phyloP scores from a whole-genome alignment of 2,888 invertebrate genomes.

The Capitulum mitella region DNA sequence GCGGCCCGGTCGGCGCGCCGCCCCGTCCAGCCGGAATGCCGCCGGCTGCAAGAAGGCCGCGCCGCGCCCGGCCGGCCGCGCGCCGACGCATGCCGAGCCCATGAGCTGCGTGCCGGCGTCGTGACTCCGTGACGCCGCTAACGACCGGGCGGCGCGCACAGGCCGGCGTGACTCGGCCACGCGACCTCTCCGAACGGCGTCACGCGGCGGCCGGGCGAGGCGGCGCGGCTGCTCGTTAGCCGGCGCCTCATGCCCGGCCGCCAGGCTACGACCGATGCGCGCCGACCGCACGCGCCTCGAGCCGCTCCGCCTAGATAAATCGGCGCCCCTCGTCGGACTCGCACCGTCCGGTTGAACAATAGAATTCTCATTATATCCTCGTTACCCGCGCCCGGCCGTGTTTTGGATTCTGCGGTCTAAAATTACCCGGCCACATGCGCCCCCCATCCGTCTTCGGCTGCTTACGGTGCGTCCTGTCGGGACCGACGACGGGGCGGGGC shows the following conservation, averaged over 20 bases:
- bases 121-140: no score
- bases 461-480: neutral
- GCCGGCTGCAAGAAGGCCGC: no score
- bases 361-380: neutral
- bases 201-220: no score
- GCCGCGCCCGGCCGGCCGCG: no score
- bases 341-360: neutral
- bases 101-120: no score
- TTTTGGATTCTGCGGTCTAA: constrained; percentile 5
- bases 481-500: neutral
- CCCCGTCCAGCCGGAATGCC: neutral
- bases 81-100: no score
- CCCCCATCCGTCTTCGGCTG: neutral
- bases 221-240: neutral
- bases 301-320: neutral
- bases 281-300: no score
- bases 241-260: neutral
- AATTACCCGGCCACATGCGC: constrained; percentile 12
- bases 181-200: no score
- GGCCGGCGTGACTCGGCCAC: no score
- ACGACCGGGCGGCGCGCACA: no score
- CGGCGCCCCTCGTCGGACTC: neutral
- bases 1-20: neutral
- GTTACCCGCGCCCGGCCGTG: neutral
- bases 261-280: no score